Base-by-base conservation (phyloP, 2,888 invertebrate species). In the Tromatobia lineatoria region DNA sequence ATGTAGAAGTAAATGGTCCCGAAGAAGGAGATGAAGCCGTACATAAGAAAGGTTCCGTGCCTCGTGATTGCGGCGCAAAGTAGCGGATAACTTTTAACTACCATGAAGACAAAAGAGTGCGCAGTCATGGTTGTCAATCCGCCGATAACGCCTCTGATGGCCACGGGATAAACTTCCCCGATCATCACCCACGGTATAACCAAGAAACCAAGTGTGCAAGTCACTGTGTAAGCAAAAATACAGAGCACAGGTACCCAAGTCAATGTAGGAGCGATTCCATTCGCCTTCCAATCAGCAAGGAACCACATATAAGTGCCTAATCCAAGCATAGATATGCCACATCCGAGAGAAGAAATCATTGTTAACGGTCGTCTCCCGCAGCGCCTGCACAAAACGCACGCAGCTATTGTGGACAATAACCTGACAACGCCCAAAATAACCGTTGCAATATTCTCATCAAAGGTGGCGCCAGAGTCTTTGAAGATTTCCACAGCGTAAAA, bases 161-260 rank as follows among this genome's bases (percentile, higher is more conserved):
- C 93, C 0, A 93, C 95, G 0, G 96, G 96, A 92, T 96, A 96
- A 34, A 96, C 95, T 91, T 96, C 96, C n/a, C 96, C 96, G 78
- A 96, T 96, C 96, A 96, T 96, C 11, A 96, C 95, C 96, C 96
- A 96, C 0, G 96, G 96, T 20, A 96, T 95, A 54, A 96, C 96
- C 69, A 96, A 93, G 88, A 96, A 96, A 11, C 96, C 96, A 11
- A 96, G 91, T 0, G 96, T 96, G 83, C 96, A 96, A 11, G 95
- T 94, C 47, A 96, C 94, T 7, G 95, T 95, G 92, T 96, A 96
- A 10, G 95, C 87, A 89, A 95, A 95, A 84, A 96, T 95, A 87
- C 95, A 95, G 54, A 94, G 92, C 0, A 96, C 95, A 0, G 96
- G 96, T 34, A 96, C 94, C 96, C 96, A 96, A 0, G 95, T 95